These are phyloP conservation scores for Rhincodon typus DNA, from an alignment of 2,797 vertebrate genomes.

Conservation along the genomic window DNA sequence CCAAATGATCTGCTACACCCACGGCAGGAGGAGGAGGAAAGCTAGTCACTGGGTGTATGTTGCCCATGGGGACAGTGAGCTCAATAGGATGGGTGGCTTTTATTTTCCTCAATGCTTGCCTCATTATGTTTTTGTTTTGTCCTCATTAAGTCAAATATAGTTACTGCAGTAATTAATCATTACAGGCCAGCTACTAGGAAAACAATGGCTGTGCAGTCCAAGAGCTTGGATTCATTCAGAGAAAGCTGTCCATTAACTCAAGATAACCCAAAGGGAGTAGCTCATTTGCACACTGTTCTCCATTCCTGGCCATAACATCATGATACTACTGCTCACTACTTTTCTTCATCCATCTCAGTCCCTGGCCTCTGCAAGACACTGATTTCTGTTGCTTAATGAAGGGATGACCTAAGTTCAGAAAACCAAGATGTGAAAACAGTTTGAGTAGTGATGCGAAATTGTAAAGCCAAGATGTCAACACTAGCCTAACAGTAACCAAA, in stretches of 20 bases:
- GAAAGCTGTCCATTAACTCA: background rate
- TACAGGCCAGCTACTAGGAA: background rate
- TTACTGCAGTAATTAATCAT: background rate
- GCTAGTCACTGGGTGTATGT: background rate
- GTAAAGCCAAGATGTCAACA: too few relatives aligned
- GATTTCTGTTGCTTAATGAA: too few relatives aligned
- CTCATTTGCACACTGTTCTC: background rate
- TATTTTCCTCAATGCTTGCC: background rate
- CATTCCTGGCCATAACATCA: background rate
- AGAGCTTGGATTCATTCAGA: background rate
- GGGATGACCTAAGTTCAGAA: too few relatives aligned
- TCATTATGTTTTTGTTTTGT: background rate
- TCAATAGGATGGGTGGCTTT: background rate
- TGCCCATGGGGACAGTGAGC: background rate
- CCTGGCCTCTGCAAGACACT: background rate
- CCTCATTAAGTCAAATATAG: background rate
- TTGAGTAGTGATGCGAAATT: too few relatives aligned
- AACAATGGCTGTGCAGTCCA: background rate
- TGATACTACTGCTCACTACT: background rate
- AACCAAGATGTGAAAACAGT: too few relatives aligned
- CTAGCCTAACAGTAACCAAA: too few relatives aligned
- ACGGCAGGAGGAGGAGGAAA: background rate
- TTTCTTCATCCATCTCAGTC: background rate
- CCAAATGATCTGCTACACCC: background rate
- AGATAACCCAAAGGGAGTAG: background rate